These are phyloP conservation scores for Calosoma granatense DNA, from an alignment of 1,140 invertebrate species.

Conservation along the genomic window DNA sequence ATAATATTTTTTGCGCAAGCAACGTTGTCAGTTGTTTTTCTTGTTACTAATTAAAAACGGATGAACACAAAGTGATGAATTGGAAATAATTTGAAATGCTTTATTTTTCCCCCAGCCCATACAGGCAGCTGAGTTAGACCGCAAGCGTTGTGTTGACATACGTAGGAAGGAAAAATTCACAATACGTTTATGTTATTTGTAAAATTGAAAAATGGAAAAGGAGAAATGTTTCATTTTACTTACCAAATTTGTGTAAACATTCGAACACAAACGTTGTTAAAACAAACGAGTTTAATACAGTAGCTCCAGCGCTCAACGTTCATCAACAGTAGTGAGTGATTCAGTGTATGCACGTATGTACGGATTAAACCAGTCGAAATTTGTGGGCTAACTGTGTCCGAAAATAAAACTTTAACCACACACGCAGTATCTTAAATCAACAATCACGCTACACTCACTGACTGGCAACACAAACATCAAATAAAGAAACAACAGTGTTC, in stretches of 20 bases:
- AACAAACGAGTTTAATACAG: conserved; percentile 1
- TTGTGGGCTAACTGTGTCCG: no score
- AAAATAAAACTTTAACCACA: no score
- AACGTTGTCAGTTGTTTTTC: conserved; percentile 8
- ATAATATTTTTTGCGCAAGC: conserved; percentile 4
- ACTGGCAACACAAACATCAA: no score
- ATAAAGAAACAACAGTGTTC: no score
- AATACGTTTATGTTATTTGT: not conserved
- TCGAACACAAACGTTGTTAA: not conserved
- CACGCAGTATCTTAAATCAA: no score
- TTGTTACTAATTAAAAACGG: conserved; percentile 8
- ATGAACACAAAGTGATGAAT: conserved; percentile 9
- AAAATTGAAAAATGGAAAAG: conserved; percentile 8
- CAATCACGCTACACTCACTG: no score
- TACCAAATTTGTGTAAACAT: conserved; percentile 9
- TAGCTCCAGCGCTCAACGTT: no score
- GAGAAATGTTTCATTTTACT: conserved; percentile 7
- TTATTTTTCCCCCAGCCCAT: conserved; percentile 4
- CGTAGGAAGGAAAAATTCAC: not conserved
- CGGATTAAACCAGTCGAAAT: no score
- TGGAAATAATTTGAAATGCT: conserved; percentile 8
- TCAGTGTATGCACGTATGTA: no score
- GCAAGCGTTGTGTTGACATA: not conserved
- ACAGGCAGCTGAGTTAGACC: not conserved
- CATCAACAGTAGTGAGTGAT: no score